Evolutionary conservation across 1,140 invertebrate genomes (phyloP).

Genomic region (Zaprionus inermis): DNA sequence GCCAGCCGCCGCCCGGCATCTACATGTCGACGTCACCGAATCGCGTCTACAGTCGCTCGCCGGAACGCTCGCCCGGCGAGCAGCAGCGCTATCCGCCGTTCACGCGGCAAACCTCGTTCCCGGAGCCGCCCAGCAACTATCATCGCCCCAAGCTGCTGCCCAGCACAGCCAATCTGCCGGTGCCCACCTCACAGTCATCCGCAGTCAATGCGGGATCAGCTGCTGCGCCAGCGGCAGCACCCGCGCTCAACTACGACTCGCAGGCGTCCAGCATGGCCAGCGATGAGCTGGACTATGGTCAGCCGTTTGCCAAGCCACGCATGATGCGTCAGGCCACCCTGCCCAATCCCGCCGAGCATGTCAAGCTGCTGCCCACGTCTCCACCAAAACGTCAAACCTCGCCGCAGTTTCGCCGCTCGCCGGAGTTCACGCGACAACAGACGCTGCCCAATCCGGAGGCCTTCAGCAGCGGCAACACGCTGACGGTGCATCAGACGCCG

Average conservation of each 20-base stretch:
- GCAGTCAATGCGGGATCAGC: background rate
- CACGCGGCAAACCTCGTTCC: constrained; percentile 80
- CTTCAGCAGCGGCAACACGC: constrained; percentile 74
- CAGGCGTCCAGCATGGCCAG: constrained; percentile 64
- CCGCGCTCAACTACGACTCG: constrained; percentile 65
- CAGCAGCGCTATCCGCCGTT: constrained; percentile 83
- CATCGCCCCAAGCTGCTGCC: constrained; percentile 80
- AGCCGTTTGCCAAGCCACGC: constrained; percentile 66
- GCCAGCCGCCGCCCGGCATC: constrained; percentile 57
- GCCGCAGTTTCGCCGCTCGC: constrained; percentile 80
- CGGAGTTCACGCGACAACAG: constrained; percentile 82
- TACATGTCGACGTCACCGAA: constrained; percentile 84
- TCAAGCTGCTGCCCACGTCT: constrained; percentile 82
- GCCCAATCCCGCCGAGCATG: constrained; percentile 83
- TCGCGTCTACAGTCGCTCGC: constrained; percentile 79
- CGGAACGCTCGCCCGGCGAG: constrained; percentile 78
- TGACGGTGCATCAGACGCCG: constrained; percentile 69
- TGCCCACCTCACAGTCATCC: constrained; percentile 32
- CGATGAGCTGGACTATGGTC: constrained; percentile 68
- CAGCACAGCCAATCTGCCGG: constrained; percentile 53
- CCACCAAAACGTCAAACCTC: constrained; percentile 83
- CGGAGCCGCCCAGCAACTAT: constrained; percentile 63
- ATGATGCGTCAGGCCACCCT: constrained; percentile 81
- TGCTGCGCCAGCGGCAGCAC: constrained; percentile 15
- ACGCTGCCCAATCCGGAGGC: constrained; percentile 82